Evolutionary conservation across 2,797 vertebrate species (phyloP).

Genomic region (Urosaurus nigricauda): DNA sequence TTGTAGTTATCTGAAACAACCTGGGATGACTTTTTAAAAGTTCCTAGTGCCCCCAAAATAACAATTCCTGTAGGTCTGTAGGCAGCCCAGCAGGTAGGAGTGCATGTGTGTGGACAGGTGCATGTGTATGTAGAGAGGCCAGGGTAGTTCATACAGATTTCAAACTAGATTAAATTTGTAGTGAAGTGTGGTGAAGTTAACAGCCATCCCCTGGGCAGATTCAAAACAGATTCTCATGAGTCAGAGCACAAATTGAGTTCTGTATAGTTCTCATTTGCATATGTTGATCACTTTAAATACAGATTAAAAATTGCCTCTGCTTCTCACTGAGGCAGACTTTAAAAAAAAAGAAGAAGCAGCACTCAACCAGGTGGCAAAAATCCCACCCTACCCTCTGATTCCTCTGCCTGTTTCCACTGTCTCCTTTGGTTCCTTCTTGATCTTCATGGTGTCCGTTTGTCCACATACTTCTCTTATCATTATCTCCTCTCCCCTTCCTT

Average conservation of each 20-base stretch:
- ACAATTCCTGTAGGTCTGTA: background rate
- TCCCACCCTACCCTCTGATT: slow-evolving; percentile 20
- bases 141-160: slow-evolving; percentile 6
- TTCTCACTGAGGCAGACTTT: background rate
- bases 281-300: slow-evolving; percentile 13
- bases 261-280: slow-evolving; percentile 23
- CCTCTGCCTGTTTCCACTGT: background rate
- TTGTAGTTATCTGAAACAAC: background rate
- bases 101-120: background rate
- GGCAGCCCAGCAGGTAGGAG: background rate
- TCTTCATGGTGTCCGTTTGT: background rate
- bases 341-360: background rate
- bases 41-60: background rate
- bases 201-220: background rate
- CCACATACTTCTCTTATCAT: background rate
- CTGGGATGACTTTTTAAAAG: background rate
- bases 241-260: background rate
- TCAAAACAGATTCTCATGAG: slow-evolving; percentile 11
- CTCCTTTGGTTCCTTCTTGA: slow-evolving; percentile 8
- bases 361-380: slow-evolving; percentile 9
- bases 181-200: background rate
- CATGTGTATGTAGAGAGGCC: background rate
- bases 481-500: background rate
- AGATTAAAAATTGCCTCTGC: slow-evolving; percentile 28
- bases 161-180: slow-evolving; percentile 20